Conservation (phyloP, 2,888 invertebrate species). For the Lacanobia wlatinum region DNA sequence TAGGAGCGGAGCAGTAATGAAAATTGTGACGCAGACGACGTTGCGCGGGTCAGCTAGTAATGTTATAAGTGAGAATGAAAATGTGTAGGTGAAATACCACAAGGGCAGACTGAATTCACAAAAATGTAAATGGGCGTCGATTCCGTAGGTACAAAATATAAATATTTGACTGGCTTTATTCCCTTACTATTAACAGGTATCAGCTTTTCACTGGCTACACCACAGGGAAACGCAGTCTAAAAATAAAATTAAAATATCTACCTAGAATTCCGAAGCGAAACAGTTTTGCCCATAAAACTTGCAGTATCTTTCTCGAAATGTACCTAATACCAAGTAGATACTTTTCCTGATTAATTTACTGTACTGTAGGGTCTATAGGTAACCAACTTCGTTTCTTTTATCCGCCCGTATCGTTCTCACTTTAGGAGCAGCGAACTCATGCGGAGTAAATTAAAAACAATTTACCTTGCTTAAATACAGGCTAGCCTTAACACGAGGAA, state of each 20-base stretch:
- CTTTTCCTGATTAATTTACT: slow-evolving; percentile 29
- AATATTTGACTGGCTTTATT: not conserved
- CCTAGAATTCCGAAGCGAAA: not conserved
- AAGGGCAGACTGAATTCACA: not conserved
- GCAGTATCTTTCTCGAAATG: not conserved
- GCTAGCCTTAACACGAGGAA: slow-evolving; percentile 39
- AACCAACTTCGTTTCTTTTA: slow-evolving; percentile 20
- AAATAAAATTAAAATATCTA: not conserved
- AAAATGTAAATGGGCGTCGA: not conserved
- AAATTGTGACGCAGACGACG: too few species aligned
- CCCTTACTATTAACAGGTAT: not conserved
- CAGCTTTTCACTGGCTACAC: not conserved
- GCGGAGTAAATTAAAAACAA: slow-evolving; percentile 52
- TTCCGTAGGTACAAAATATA: not conserved
- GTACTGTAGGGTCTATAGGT: not conserved
- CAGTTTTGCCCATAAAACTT: not conserved
- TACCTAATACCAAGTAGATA: not conserved
- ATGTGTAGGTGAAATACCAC: slow-evolving; percentile 8
- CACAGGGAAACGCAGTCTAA: too few species aligned
- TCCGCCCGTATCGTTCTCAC: slow-evolving; percentile 26
- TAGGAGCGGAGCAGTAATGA: too few species aligned
- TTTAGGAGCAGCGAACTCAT: slow-evolving; percentile 44
- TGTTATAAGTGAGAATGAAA: slow-evolving; percentile 20
- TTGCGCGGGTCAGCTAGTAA: too few species aligned
- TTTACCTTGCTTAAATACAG: slow-evolving; percentile 32